phyloP scores from a whole-genome alignment of 1,140 invertebrate genomes.

The Aradophagus sp. region DNA sequence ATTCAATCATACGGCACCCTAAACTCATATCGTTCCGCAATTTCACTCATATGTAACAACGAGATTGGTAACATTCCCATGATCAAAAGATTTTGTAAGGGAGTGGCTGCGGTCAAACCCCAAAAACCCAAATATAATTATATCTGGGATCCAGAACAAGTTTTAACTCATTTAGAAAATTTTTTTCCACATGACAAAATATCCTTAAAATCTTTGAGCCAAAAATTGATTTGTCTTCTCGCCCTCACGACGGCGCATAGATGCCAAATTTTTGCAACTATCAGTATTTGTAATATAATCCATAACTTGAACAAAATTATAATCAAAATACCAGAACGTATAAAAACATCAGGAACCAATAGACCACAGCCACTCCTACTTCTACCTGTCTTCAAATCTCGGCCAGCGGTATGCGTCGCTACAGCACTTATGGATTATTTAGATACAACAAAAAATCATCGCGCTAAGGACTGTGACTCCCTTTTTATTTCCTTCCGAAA shows the following conservation, averaged over 20 bases:
- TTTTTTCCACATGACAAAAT: slow-evolving; percentile 1
- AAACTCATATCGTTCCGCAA: slow-evolving; percentile 14
- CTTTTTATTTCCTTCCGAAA: slow-evolving; percentile 8
- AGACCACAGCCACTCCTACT: slow-evolving; percentile 7
- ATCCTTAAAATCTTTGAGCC: neutral
- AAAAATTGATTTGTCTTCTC: slow-evolving; percentile 8
- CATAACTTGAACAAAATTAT: neutral
- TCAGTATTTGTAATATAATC: slow-evolving; percentile 12
- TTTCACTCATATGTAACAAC: slow-evolving; percentile 6
- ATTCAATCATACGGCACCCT: slow-evolving; percentile 20
- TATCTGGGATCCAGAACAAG: slow-evolving; percentile 11
- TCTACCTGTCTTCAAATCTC: slow-evolving; percentile 5
- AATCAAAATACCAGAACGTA: slow-evolving; percentile 12
- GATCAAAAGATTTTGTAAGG: slow-evolving; percentile 18
- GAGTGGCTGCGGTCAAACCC: slow-evolving; percentile 8
- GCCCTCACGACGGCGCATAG: slow-evolving; percentile 10
- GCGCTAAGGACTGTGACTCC: slow-evolving; percentile 1
- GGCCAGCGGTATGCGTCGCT: slow-evolving; percentile 2
- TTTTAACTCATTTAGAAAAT: slow-evolving; percentile 14
- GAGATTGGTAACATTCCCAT: slow-evolving; percentile 8
- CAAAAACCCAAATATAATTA: slow-evolving; percentile 25
- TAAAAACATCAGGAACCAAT: slow-evolving; percentile 15
- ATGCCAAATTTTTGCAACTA: slow-evolving; percentile 6
- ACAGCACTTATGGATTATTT: slow-evolving; percentile 6
- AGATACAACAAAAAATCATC: slow-evolving; percentile 2